Evolutionary conservation across 2,888 invertebrate genomes (phyloP), one percentile per base, ranked within the genome.

Genomic region (Athripsodes cinereus): DNA sequence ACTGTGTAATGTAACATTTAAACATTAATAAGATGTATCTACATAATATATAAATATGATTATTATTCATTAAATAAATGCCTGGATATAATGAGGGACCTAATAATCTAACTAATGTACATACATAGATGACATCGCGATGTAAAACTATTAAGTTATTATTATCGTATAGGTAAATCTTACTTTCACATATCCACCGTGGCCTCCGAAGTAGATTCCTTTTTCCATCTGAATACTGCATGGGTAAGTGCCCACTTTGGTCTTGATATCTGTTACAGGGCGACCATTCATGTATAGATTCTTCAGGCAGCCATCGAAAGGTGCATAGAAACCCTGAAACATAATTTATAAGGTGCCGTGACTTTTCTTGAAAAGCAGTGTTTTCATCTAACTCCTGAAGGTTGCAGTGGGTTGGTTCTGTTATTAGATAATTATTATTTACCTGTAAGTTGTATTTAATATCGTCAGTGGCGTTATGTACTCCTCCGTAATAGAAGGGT

Each of bases 291-390:
- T 82, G 70, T 80, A 78, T 58, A 93, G 81, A 50, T 90, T 87
- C 54, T 84, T 83, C 16, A 96, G 77, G 69, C 96, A 96, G 1
- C 96, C 96, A 65, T 83, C 85, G 72, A 92, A 94, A 31, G 88
- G 84, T 50, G 81, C 78, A 66, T 82, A 84, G 62, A 82, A 78
- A 52, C 76, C 80, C 84, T 83, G 16, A 26, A 26, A 26, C 26
- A 26, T 6, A 10, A 26, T 10, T n/a, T n/a, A n/a, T n/a, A n/a
- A n/a, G n/a, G n/a, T n/a, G n/a, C n/a, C n/a, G n/a, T n/a, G n/a
- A n/a, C n/a, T n/a, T n/a, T n/a, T n/a, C n/a, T n/a, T n/a, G n/a
- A n/a, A n/a, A n/a, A n/a, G n/a, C n/a, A n/a, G n/a, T n/a, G n/a
- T n/a, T n/a, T n/a, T n/a, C n/a, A n/a, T n/a, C n/a, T n/a, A n/a